phyloP scores from a whole-genome alignment of 2,888 invertebrate species.

The Alviniconcha strummeri region DNA sequence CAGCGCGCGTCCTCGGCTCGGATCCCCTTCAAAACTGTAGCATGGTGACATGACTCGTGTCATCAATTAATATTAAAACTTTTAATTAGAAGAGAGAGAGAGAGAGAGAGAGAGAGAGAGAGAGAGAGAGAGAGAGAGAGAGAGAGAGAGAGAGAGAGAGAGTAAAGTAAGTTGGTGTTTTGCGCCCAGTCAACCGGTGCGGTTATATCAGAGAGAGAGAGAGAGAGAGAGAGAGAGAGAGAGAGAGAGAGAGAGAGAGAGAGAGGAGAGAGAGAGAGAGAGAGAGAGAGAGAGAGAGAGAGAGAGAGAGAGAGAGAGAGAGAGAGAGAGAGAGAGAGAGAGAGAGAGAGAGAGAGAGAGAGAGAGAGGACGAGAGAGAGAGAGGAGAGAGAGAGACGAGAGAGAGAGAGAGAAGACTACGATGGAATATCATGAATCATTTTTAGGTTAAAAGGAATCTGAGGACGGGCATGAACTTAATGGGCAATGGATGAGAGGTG shows the following conservation, averaged over 20 bases:
- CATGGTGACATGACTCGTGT: too few relatives aligned
- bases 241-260: background rate
- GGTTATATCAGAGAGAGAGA: constrained; percentile 17
- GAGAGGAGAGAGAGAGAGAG: background rate
- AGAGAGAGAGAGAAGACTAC: background rate
- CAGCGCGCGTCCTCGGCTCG: too few relatives aligned
- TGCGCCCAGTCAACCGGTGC: too few relatives aligned
- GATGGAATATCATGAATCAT: too few relatives aligned
- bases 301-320: constrained; percentile 10
- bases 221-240: constrained; percentile 18
- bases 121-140: constrained; percentile 18
- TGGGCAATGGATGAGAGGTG: too few relatives aligned
- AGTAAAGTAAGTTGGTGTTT: background rate
- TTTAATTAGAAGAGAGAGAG: background rate
- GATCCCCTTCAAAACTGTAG: too few relatives aligned
- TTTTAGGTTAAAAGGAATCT: too few relatives aligned
- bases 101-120: constrained; percentile 8
- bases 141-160: constrained; percentile 6
- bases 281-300: constrained; percentile 21
- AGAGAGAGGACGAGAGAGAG: background rate
- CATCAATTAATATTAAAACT: too few relatives aligned
- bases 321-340: background rate
- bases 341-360: background rate
- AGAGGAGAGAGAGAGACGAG: background rate
- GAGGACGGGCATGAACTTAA: too few relatives aligned